Evolutionary conservation across 2,888 invertebrate species (phyloP).

Genomic region (Heliconius ethilla): DNA sequence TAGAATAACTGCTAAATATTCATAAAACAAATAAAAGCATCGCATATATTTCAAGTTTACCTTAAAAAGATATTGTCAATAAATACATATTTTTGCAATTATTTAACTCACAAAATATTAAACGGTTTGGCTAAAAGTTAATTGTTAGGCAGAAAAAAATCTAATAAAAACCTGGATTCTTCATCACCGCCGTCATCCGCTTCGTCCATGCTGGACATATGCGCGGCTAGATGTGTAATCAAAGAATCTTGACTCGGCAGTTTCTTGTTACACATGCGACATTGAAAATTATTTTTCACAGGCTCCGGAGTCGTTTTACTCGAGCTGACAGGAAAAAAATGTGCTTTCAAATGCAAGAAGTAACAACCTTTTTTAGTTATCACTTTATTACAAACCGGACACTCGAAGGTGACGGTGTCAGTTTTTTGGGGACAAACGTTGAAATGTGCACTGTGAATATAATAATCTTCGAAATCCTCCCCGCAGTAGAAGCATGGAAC

Average conservation of each 20-base stretch:
- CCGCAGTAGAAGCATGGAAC: constrained; percentile 70
- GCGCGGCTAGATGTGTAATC: constrained; percentile 70
- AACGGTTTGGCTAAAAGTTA: neutral
- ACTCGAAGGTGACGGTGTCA: constrained; percentile 54
- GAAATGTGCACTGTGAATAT: constrained; percentile 63
- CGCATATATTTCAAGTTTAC: too few relatives aligned
- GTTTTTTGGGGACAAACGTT: constrained; percentile 58
- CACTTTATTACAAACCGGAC: constrained; percentile 64
- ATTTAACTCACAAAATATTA: neutral
- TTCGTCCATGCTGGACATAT: constrained; percentile 68
- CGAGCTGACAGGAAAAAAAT: constrained; percentile 55
- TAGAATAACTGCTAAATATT: neutral
- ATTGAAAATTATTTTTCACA: constrained; percentile 52
- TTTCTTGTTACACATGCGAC: constrained; percentile 69
- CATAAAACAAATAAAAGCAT: neutral
- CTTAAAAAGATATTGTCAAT: too few relatives aligned
- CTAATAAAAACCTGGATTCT: constrained; percentile 59
- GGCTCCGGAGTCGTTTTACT: constrained; percentile 28
- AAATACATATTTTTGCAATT: too few relatives aligned
- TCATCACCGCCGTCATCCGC: constrained; percentile 55
- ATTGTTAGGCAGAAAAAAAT: neutral
- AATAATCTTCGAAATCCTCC: constrained; percentile 63
- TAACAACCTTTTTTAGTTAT: constrained; percentile 58
- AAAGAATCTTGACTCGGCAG: constrained; percentile 65
- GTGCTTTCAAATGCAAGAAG: constrained; percentile 63